Base-by-base conservation (phyloP, 2,797 vertebrate species). In the Gadopsis bispinosus region DNA sequence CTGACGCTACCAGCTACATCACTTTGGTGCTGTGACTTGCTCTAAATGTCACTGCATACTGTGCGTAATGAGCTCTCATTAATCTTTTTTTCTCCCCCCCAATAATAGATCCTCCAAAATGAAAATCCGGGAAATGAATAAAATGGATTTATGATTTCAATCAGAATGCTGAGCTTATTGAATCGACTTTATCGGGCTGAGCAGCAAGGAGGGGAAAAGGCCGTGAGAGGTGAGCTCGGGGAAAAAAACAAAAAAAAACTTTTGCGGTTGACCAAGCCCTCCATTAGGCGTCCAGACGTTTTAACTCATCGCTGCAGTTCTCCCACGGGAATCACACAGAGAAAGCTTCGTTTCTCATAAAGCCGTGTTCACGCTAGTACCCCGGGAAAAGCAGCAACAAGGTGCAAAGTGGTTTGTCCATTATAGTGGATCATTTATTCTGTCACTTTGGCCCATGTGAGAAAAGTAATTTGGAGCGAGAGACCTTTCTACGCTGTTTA, bases 351-450 rank as follows among this genome's bases (percentile, higher is more conserved):
- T 87, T 92, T 88, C 82, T 85, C 79, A 85, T 77, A 82, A 83
- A 84, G 81, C 85, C 10, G 7, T 87, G 86, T 92, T 94, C 91
- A 88, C 91, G 87, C 82, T 47, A 17, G 79, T 22, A 55, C 65
- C 77, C 80, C 79, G 88, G 88, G 81, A 90, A 86, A 87, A 79
- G 83, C 83, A 59, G 73, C 56, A 80, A 88, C 86, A 89, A 92
- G 88, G 92, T 94, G 93, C 89, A 91, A 94, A 94, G 91, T 91
- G 91, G 90, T 91, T 88, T 85, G 84, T 89, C 87, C 79, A 80
- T 89, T 88, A 84, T 79, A 78, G 89, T 66, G 83, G 56, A 80
- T 83, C 63, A 75, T 88, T 87, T 79, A 79, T 79, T 88, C 71
- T 78, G 80, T 83, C 88, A 86, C 73, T 88, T 79, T 50, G 77